Evolutionary conservation across 2,797 vertebrate genomes (phyloP), one percentile per base, ranked within the genome.

Genomic region (Danio choprae): DNA sequence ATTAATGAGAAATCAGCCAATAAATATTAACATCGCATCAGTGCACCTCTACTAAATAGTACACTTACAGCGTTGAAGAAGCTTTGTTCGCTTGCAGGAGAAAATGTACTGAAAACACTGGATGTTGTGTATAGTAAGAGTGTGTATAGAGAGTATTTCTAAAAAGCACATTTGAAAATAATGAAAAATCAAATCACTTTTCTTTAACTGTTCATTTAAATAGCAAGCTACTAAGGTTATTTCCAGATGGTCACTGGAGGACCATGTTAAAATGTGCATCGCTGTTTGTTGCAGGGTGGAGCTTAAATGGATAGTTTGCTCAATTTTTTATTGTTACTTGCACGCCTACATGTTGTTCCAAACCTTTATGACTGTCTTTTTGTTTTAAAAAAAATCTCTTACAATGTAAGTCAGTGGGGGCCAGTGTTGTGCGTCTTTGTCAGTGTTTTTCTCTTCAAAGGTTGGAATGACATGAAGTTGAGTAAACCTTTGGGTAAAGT

Each of bases 81-180:
- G 44, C 76, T 78, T 77, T 60, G 29, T 44, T 88, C 80, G 79
- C 82, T 83, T 83, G 84, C 82, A 72, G 51, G 85, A 86, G 70
- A 44, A 22, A 87, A 87, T 89, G 92, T 93, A 93, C 91, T 89
- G 88, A 79, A 92, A 89, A 94, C 94, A 95, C 93, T 95, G 94
- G 93, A 94, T 84, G 82, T 78, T 78, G 55, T 83, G 48, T 69
- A 77, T 67, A 41, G 46, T 53, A 79, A 48, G 65, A 74, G 38
- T 68, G 44, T 62, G 55, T 69, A 44, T 67, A 73, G 71, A 62
- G 59, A 68, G 13, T 76, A 73, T 83, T 79, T 81, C 72, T 81
- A 41, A 53, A 58, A 38, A 72, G 67, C 38, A 60, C 44, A 70
- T 22, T 50, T 22, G 46, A 71, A 75, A 69, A 48, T 5, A 71